Conservation (phyloP, 2,797 vertebrate genomes). For the Podarcis lilfordi region DNA sequence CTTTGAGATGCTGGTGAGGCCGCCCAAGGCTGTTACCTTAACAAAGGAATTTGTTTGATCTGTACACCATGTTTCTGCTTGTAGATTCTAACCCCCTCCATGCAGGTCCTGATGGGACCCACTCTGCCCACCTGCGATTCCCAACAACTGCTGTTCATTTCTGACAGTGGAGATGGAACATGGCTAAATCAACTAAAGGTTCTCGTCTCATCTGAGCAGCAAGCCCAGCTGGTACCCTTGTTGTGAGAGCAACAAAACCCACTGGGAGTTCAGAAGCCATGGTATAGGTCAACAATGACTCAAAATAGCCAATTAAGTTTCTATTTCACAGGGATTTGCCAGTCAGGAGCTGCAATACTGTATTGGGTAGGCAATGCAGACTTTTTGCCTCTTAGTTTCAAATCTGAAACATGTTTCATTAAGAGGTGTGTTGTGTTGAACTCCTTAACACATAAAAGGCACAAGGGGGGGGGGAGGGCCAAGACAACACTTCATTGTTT, state of each 20-base stretch:
- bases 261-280: neutral
- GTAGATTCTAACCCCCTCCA: too few species aligned
- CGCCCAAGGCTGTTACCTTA: too few species aligned
- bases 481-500: neutral
- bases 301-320: neutral
- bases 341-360: neutral
- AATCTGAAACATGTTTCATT: neutral
- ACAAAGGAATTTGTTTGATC: too few species aligned
- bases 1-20: too few species aligned
- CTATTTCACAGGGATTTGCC: neutral
- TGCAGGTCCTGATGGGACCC: too few species aligned
- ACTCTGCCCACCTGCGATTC: too few species aligned
- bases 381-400: neutral
- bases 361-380: neutral
- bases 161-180: too few species aligned
- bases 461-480: too few species aligned
- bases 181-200: too few species aligned
- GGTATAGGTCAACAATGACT: neutral
- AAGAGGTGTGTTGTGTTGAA: neutral
- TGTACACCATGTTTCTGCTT: too few species aligned
- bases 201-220: neutral
- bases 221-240: neutral
- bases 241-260: neutral
- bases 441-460: neutral
- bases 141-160: too few species aligned